Percentiles rank a stretch among this genome's conserved stretches.
phyloP scores from a whole-genome alignment of 23 tunicate species.

The Ascidia mentula region DNA sequence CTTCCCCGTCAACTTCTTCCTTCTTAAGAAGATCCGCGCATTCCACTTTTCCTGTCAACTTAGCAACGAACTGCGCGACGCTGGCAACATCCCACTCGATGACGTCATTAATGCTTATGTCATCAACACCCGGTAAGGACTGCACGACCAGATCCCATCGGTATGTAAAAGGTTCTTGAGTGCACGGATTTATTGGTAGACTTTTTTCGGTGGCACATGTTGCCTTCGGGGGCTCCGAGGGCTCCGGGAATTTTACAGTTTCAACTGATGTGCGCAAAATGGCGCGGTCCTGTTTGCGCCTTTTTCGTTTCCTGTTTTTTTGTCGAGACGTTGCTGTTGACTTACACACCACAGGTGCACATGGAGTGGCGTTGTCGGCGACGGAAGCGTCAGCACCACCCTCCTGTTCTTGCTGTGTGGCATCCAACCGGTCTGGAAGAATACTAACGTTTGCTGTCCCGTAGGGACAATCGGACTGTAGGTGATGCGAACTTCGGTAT shows the following conservation, averaged over 20 bases:
- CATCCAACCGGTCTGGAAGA: not conserved
- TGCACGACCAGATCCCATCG: not conserved
- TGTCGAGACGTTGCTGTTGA: not conserved
- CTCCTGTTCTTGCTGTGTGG: not conserved
- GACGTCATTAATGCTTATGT: not conserved
- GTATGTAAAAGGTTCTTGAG: not conserved
- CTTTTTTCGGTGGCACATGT: not conserved
- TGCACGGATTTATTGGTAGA: not conserved
- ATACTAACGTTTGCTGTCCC: not conserved
- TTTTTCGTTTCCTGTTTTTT: not conserved
- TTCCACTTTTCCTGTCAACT: slow-evolving; percentile 54
- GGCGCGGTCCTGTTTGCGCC: not conserved
- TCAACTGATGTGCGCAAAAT: not conserved
- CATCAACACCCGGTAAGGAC: slow-evolving; percentile 1
- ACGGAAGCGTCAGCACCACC: not conserved
- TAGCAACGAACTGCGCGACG: slow-evolving; percentile 41
- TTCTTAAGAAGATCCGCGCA: slow-evolving; percentile 37
- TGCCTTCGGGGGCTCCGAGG: too few species aligned
- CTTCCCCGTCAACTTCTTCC: slow-evolving; percentile 82
- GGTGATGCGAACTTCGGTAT: slow-evolving; percentile 42
- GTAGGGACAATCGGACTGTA: slow-evolving; percentile 70
- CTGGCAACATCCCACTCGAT: slow-evolving; percentile 45
- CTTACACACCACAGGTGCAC: not conserved
- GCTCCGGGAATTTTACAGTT: not conserved
- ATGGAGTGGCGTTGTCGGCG: not conserved